Base-by-base conservation (phyloP, 2,888 invertebrate genomes). In the Branchipolynoe longqiensis region DNA sequence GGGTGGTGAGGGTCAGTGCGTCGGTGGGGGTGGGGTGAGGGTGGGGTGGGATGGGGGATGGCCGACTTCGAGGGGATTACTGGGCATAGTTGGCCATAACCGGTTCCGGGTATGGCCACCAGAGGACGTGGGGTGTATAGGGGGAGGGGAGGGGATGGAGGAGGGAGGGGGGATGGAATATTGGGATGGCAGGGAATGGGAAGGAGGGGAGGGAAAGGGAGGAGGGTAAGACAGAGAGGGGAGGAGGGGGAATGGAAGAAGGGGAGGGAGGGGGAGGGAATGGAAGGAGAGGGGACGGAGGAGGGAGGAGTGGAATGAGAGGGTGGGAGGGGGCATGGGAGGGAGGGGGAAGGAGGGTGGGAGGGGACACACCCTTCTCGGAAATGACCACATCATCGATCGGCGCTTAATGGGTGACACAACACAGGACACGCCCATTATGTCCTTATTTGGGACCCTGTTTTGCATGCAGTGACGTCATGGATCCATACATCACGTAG, bases 381-480 rank as follows among this genome's bases (percentile, higher is more conserved):
- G 62, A 62, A 62, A 62, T 28, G 62, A 18, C 28, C 31, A n/a
- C 12, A 62, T 62, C 62, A 62, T 62, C 28, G 62, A 62, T 62
- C 62, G 62, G 28, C 28, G 28, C 62, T 62, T 62, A 62, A 62
- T 62, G 62, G 62, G n/a, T n/a, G n/a, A n/a, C n/a, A 31, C 62
- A 62, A 18, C 18, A 12, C 36, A 36, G 38, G 25, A 33, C 69
- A 69, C 69, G 69, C 69, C 69, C 69, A 36, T 14, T 38, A 2
- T 33, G 18, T 69, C 69, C 69, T 69, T 69, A 69, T 69, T 22
- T 36, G 69, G 69, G n/a, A 22, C 14, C 14, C 33, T 69, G 18
- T 36, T 69, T 69, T 69, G 69, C 69, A 69, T 69, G n/a, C 14
- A 18, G 69, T 69, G 36, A 69, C 36, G 69, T 69, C 62, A 62